Evolutionary conservation across 2,888 invertebrate species (phyloP), one percentile per base, ranked within the genome.

Genomic region (Bursaphelenchus okinawaensis): DNA sequence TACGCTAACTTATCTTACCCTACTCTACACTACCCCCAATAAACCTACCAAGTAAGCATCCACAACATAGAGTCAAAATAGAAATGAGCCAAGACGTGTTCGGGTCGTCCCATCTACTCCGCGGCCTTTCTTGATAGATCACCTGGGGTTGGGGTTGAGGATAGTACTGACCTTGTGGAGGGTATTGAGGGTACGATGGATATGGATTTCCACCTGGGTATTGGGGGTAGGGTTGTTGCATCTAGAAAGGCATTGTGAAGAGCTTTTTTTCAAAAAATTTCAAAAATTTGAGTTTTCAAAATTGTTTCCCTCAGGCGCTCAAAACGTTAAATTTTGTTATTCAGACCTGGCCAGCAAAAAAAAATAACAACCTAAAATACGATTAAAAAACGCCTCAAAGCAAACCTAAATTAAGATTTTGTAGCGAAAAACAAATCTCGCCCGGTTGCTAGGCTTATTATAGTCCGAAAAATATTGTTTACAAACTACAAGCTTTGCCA

Each of bases 31-130:
- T n/a, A n/a, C n/a, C n/a, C n/a, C n/a, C n/a, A n/a, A n/a, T n/a
- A n/a, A n/a, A 58, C 64, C 74, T 74, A 63, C 76, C 78, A 7
- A 78, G 62, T 28, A 75, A 70, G 62, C 78, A 78, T 16, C 78
- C 78, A 54, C 78, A 78, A 55, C 75, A 76, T 3, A 78, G 70
- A 1, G 75, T 74, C 22, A 77, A 52, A 22, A 78, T 55, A 1
- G 77, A 75, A 7, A 72, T 71, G 7, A 78, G 66, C 76, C 78
- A 78, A 56, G 73, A 75, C 20, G 69, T 71, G 55, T 74, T 69
- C 22, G 75, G 66, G 20, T 70, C 68, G 31, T 65, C 40, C 16
- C 26, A 58, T 7, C 68, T 52, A 8, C 26, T 22, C 20, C 56
- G 70, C 9, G 68, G 70, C 27, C 72, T 62, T 65, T 75, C 75